Base-by-base conservation (phyloP, 2,888 invertebrate genomes). In the Microctonus hyperodae region DNA sequence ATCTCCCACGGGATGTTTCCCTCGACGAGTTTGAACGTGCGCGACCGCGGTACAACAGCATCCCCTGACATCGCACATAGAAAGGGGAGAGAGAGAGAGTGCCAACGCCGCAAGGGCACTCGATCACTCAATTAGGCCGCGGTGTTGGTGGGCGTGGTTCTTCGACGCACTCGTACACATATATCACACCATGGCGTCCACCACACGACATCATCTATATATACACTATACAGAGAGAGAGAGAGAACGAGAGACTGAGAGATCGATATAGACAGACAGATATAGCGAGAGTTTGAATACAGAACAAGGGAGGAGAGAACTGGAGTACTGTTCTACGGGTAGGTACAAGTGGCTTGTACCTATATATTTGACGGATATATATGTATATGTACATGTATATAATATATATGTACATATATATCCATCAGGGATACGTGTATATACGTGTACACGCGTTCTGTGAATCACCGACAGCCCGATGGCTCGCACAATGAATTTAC, bases 91-190 rank as follows among this genome's bases (percentile, higher is more conserved):
- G 44, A 16, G 44, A 71, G 68, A 74, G 76, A 77, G 75, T 73
- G 78, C 78, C 77, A 78, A 76, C 77, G 75, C 76, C 76, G 76
- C 79, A 74, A 78, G 77, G 80, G 77, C 74, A 78, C 78, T 79
- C 77, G 77, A 79, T 79, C 79, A 79, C 79, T 79, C 79, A 78
- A 79, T 79, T 79, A 79, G 81, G 77, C 74, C 76, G 75, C 75
- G 75, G 78, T 79, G 81, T 80, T 79, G 77, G 81, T 79, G 73
- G 79, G 79, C 77, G 79, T 77, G 78, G 78, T 73, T 67, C 75
- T 75, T 73, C 75, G 75, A 78, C 76, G 72, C 74, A 77, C 74
- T 75, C 74, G 68, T 72, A 75, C 75, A 73, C 76, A 79, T 79
- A 78, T 76, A 79, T 79, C 78, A 78, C 75, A 64, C 63, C 63